phyloP scores from a whole-genome alignment of 2,113 vertebrate genomes.

The Psammodynastes pulverulentus region DNA sequence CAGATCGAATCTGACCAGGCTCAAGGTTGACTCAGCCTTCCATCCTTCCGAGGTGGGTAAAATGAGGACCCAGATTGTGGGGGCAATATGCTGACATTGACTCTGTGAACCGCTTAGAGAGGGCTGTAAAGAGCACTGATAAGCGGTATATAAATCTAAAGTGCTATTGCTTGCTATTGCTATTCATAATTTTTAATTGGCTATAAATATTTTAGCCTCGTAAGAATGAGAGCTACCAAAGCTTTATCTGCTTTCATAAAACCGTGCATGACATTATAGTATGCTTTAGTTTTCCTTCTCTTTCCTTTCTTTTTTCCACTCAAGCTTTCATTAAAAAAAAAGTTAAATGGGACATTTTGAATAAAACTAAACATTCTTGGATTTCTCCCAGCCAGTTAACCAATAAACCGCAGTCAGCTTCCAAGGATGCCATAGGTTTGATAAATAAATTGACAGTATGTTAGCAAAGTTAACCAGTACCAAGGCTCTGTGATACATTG shows the following conservation, averaged over 20 bases:
- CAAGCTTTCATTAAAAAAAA: not conserved
- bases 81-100: too few relatives aligned
- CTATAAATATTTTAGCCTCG: not conserved
- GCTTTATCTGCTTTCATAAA: not conserved
- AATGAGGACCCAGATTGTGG: too few relatives aligned
- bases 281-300: not conserved
- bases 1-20: too few relatives aligned
- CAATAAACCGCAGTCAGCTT: not conserved
- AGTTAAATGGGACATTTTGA: not conserved
- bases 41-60: too few relatives aligned
- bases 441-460: not conserved
- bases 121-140: too few relatives aligned
- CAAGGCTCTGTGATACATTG: not conserved
- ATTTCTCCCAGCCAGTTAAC: not conserved
- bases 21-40: too few relatives aligned
- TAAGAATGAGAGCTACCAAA: not conserved
- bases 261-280: not conserved
- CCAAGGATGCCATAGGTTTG: not conserved
- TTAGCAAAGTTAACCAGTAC: not conserved
- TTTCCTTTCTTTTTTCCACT: not conserved
- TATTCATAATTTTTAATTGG: not conserved
- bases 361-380: not conserved
- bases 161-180: too few relatives aligned
- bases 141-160: too few relatives aligned
- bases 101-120: too few relatives aligned